Base-by-base conservation (phyloP, 1,140 invertebrate genomes). In the Temnothorax curvispinosus region DNA sequence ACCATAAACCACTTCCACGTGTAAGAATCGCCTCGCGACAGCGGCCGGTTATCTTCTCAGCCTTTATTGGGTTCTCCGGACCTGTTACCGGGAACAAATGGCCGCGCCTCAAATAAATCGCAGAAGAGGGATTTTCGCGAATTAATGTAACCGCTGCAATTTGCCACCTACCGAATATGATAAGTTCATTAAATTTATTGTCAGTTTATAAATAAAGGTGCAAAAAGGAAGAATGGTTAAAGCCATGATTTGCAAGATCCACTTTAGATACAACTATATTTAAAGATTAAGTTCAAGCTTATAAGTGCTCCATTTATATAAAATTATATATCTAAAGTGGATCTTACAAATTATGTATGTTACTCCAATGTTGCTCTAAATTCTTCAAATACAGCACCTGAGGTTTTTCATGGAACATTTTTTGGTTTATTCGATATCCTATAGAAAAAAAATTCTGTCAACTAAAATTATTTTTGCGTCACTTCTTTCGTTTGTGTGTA, bases 1-100 rank as follows among this genome's bases (percentile, higher is more conserved):
- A 87, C 90, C 91, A 91, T 93, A 94, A 94, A 94, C 81, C 91
- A 93, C 92, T 86, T 93, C 92, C 92, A 94, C 94, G 90, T 56
- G 52, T 91, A 87, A 91, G 86, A 72, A 88, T 90, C 81, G 90
- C 32, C 32, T 41, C 78, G 64, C 85, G 88, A 90, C 88, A 88
- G 89, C 87, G 87, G 84, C 88, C 91, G 89, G 86, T 89, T 88
- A 71, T 62, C 27, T 64, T 52, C 32, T 44, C 58, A 32, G 71
- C 44, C 80, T 15, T 72, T 47, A 21, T 82, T 71, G 41, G 21
- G 27, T n/a, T 56, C 21, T 9, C 50, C 13, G 44, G 50, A 87
- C 77, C 85, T 78, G 85, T 89, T 81, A 77, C 50, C 50, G 50
- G 35, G 38, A 44, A 54, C 27, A 27, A 80, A 69, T 18, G 27